Base-by-base conservation (phyloP, 2,113 vertebrate species). In the Piprites chloris region DNA sequence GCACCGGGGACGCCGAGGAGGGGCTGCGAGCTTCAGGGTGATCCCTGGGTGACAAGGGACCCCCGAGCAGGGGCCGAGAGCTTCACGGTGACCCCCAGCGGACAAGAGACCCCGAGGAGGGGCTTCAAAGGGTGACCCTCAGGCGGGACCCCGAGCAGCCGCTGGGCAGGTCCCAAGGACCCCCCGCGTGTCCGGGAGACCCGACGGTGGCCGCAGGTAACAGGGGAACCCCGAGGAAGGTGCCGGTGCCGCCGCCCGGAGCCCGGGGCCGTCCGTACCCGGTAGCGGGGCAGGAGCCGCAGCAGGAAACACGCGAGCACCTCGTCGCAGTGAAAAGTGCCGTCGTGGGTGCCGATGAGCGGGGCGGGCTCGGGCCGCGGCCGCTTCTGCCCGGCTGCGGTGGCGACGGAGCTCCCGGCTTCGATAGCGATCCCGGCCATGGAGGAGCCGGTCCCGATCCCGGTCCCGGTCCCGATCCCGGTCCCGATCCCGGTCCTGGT, bases 261-360 rank as follows among this genome's bases (percentile, higher is more conserved):
- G 49, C 49, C 7, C 37, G 41, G 6, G 11, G 27, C 53, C 72
- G n/a, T n/a, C 53, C 72, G 10, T 91, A 99, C 99, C 98, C 98
- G 97, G 91, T 99, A 99, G 32, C 98, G 98, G 0, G 99, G 98
- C 20, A 99, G 97, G 46, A 98, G 99, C 9, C 98, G 98, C 50
- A 99, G 98, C 78, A 99, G 90, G 46, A 98, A 99, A 47, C 99
- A 99, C 0, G 99, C 99, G 84, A 99, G 95, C 9, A 98, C 99
- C 58, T 99, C 99, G 47, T 99, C 99, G 91, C 99, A 99, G 84
- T 99, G 99, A 94, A 99, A 99, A 6, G 98, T 99, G 27, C 99
- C 99, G 24, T 98, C 98, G 91, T 99, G 99, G 11, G 99, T 99
- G 7, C 99, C 99, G 58, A 99, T 99, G 74, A 97, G 98, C 32